Evolutionary conservation across 2,888 invertebrate genomes (phyloP), one percentile per base, ranked within the genome.

Genomic region (Harpalus rufipes): DNA sequence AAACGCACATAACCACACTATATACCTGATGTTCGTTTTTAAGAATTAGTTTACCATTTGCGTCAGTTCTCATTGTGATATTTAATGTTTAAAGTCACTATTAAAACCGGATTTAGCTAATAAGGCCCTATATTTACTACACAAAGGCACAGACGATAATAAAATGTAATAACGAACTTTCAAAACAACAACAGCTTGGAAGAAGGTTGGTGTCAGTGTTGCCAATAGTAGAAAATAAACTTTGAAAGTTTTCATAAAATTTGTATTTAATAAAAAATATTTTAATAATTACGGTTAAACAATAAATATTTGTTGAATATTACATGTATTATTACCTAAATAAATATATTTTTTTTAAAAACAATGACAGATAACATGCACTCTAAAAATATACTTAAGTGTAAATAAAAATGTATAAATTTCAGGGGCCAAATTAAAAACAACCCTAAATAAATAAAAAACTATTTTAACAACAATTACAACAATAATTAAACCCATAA

Each of bases 21-120:
- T 51, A 80, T 79, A 90, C 90, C 86, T 90, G 89, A 86, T 89
- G 88, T 81, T 90, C 89, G 72, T 89, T 87, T 87, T 89, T 90
- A 39, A 89, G 87, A 61, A 87, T 86, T 65, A 88, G 88, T 86
- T 89, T 89, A 86, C 88, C 89, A 3, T 85, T 61, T 25, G 86
- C 82, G 58, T 89, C 89, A 6, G 90, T 89, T 86, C 89, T 90
- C 90, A 90, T 90, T 85, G 78, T 88, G 41, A 39, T 44, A 32
- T 74, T 44, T 18, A 18, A 44, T 74, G 12, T 10, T 12, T 74
- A 51, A 74, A 74, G 14, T 39, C 68, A 68, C 68, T 39, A 41
- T 68, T 39, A 68, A 39, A 7, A 68, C 41, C n/a, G 12, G 8
- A 51, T 2, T 12, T 51, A 51, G 44, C 44, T 12, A 51, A 12